Evolutionary conservation across 2,888 invertebrate genomes (phyloP), one percentile per base, ranked within the genome.

Genomic region (Argyra leucocephala): DNA sequence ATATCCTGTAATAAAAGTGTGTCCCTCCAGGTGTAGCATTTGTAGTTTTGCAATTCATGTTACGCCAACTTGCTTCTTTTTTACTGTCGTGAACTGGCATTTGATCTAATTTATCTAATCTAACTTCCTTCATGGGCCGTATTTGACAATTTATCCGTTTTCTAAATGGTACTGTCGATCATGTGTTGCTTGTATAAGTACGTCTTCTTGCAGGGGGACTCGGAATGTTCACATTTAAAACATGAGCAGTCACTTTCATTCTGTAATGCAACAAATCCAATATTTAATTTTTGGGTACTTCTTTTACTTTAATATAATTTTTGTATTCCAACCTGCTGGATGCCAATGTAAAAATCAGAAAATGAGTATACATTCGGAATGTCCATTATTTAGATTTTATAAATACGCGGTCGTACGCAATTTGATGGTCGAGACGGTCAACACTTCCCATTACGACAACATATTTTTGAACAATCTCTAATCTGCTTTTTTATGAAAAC

Each of bases 321-420:
- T 31, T 31, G 21, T 61, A 61, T 61, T 61, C 61, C n/a, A 61
- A 9, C 4, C n/a, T 31, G 31, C 61, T 61, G 3, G 31, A 15
- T 31, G 31, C 61, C 3, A 61, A 12, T n/a, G 31, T 31, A 21
- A 61, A 61, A 61, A 31, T 31, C n/a, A 61, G 31, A 31, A 61
- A 61, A 15, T 60, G 24, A 18, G 60, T 23, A 15, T 24, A 60
- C 6, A 60, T 26, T 5, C 60, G 60, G 6, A 60, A 24, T 21
- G 5, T n/a, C 31, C 61, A 61, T 21, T 61, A 31, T n/a, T n/a
- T n/a, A n/a, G n/a, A n/a, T n/a, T n/a, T n/a, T n/a, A n/a, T n/a
- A n/a, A n/a, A n/a, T n/a, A n/a, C n/a, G n/a, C n/a, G n/a, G n/a
- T n/a, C n/a, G n/a, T n/a, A n/a, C n/a, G n/a, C n/a, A n/a, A n/a